Percentiles rank a stretch among this genome's conserved stretches.
phyloP scores from a whole-genome alignment of 2,113 vertebrate species.

The Monarcha castaneiventris region DNA sequence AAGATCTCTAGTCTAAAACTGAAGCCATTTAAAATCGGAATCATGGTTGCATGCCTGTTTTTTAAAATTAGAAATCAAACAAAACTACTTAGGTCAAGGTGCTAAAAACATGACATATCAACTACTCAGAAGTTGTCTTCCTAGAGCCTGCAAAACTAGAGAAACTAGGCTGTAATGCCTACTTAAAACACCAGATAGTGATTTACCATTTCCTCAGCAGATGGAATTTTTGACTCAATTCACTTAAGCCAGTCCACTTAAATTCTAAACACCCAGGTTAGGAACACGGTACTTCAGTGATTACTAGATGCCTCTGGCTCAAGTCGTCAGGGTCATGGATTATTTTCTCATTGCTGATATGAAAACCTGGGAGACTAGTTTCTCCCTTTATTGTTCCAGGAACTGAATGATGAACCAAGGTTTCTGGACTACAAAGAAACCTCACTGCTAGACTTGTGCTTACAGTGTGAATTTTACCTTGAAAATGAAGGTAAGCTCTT shows the following conservation, averaged over 20 bases:
- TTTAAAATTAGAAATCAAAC: background rate
- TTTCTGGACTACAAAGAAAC: background rate
- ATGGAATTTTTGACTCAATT: background rate
- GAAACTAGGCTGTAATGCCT: background rate
- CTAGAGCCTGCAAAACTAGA: background rate
- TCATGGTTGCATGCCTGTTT: accelerated
- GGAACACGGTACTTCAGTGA: background rate
- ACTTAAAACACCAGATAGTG: background rate
- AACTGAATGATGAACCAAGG: background rate
- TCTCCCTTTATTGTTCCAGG: background rate
- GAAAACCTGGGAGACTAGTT: background rate
- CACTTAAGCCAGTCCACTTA: background rate
- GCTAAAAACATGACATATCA: background rate
- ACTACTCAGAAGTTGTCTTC: background rate
- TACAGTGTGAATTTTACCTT: background rate
- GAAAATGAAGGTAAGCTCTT: background rate
- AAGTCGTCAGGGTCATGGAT: background rate
- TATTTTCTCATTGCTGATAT: background rate
- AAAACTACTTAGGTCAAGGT: background rate
- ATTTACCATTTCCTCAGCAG: background rate
- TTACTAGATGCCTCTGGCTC: background rate
- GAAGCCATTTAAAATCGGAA: background rate
- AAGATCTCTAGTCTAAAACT: background rate
- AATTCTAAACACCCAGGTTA: background rate
- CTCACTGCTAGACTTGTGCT: background rate